Evolutionary conservation across 1,140 invertebrate species (phyloP), one percentile per base, ranked within the genome.

Genomic region (Bombus affinis): DNA sequence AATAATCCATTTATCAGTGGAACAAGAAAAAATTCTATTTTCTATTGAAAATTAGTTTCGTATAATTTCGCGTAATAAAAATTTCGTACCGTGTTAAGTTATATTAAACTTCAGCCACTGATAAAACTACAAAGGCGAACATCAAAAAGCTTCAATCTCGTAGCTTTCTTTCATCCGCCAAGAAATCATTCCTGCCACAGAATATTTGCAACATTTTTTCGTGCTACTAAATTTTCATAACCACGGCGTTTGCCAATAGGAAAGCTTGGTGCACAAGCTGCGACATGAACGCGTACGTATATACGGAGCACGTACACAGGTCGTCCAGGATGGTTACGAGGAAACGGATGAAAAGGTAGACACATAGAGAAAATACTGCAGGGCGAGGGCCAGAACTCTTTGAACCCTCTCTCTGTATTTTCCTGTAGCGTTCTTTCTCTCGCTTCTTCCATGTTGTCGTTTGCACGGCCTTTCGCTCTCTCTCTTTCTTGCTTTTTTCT

Each of bases 341-440:
- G 62, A 47, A 79, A 73, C 81, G 78, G 74, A 85, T 90, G 88
- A 87, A 90, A 91, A 89, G 85, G 85, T 88, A 91, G 89, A 88
- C 87, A 82, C 79, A 82, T 71, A 89, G 83, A 86, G 85, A 91
- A 91, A 88, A 86, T 89, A 85, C 57, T 65, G 85, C 74, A 83
- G 87, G 85, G 75, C 86, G 86, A 82, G 85, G 81, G 75, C 76
- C 83, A 88, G 85, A 88, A 88, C 88, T 90, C 91, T 92, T 92
- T 92, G 88, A 92, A 92, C 89, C 91, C 81, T 87, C 71, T 76
- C 85, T 81, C 53, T 71, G 70, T 71, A 53, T 89, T 77, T 79
- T 87, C 73, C 71, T 85, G 47, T 53, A 53, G 47, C 47, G 65
- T 35, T 35, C n/a, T 32, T 66, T n/a, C 15, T 18, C 65, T 35